Conservation (phyloP, 2,888 invertebrate species). For the Megalurothrips usitatus region DNA sequence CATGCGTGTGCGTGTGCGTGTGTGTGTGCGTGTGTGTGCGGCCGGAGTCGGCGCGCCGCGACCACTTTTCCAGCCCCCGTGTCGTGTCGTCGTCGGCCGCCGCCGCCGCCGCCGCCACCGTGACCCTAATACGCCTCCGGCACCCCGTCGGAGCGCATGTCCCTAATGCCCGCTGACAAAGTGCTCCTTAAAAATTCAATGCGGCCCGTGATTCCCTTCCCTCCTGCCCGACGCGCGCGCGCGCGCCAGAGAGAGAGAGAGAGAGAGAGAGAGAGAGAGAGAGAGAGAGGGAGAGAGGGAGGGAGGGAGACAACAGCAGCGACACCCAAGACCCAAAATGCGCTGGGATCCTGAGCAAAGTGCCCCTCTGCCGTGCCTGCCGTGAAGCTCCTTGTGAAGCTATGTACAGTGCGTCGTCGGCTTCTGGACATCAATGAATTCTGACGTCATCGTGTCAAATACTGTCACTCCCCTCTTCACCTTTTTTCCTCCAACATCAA, state of each 20-base stretch:
- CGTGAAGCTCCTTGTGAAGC: too few species aligned
- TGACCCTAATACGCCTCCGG: constrained; percentile 7
- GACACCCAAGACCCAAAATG: not conserved
- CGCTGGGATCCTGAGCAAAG: not conserved
- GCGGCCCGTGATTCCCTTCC: not conserved
- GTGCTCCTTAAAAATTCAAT: constrained; percentile 22
- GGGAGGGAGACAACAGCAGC: not conserved
- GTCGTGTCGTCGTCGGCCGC: not conserved
- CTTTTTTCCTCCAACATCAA: too few species aligned
- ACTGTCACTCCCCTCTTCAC: too few species aligned
- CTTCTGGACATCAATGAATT: too few species aligned
- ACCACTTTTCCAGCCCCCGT: not conserved
- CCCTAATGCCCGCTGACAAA: constrained; percentile 11
- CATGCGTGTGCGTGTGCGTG: not conserved
- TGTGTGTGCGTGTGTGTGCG: not conserved
- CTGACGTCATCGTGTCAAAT: too few species aligned
- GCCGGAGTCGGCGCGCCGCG: not conserved
- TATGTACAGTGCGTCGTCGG: too few species aligned
- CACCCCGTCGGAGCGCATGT: not conserved
- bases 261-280: not conserved
- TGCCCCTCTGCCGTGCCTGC: too few species aligned
- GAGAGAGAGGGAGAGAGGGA: too few species aligned
- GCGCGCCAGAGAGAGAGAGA: not conserved
- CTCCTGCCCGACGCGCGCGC: not conserved
- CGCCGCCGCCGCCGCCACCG: not conserved